phyloP scores from a whole-genome alignment of 1,140 invertebrate genomes.

The Macrobrachium rosenbergii region DNA sequence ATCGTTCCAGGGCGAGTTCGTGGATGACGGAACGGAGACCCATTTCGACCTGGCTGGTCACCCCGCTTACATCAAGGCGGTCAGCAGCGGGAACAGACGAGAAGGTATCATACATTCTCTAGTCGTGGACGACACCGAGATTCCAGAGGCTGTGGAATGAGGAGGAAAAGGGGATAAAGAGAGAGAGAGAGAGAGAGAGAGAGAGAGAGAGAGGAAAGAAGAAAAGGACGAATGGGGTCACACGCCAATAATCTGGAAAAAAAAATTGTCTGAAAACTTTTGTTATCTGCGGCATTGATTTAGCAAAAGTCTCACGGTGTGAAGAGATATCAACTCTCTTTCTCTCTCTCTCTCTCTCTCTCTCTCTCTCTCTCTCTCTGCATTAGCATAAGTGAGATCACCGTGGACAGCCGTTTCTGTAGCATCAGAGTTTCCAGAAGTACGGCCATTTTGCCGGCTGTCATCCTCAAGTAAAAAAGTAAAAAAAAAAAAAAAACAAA shows the following conservation, averaged over 20 bases:
- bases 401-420: no score
- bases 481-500: no score
- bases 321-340: no score
- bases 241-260: not conserved
- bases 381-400: no score
- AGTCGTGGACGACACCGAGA: slow-evolving; percentile 45
- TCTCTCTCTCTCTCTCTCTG: no score
- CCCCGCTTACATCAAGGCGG: slow-evolving; percentile 76
- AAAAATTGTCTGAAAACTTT: not conserved
- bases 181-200: not conserved
- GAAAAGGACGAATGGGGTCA: not conserved
- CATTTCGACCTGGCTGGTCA: slow-evolving; percentile 77
- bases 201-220: not conserved
- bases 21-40: slow-evolving; percentile 85
- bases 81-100: slow-evolving; percentile 72
- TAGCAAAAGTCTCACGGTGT: not conserved
- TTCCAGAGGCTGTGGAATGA: slow-evolving; percentile 49
- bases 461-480: no score
- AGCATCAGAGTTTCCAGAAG: no score
- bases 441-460: no score
- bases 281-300: not conserved
- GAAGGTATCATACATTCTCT: slow-evolving; percentile 73
- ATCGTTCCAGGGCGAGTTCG: slow-evolving; percentile 79
- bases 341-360: no score
- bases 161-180: not conserved